phyloP scores from a whole-genome alignment of 2,888 invertebrate genomes.

The Epiblema foenella region DNA sequence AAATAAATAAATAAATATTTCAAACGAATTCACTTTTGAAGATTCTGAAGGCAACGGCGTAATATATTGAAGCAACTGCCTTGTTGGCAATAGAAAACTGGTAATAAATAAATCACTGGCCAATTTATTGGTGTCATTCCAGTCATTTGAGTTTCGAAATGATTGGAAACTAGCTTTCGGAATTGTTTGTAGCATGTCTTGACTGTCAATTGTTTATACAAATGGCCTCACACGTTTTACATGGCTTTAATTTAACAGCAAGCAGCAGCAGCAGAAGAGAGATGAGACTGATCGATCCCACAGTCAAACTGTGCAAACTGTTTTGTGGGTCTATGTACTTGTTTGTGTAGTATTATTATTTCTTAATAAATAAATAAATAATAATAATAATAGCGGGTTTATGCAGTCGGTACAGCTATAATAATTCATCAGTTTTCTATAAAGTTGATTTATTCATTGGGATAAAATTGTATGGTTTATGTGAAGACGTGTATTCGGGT shows the following conservation, averaged over 20 bases:
- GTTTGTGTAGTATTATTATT: no score
- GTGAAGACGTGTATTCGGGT: no score
- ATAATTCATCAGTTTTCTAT: neutral
- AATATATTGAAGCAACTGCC: neutral
- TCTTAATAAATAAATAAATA: no score
- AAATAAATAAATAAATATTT: no score
- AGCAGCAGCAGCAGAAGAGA: no score
- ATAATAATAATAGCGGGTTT: neutral
- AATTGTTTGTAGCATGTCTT: neutral
- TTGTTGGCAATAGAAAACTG: neutral
- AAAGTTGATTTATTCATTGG: neutral
- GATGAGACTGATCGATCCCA: no score
- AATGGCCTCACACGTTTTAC: constrained; percentile 6
- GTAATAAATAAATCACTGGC: constrained; percentile 6
- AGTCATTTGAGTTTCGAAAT: constrained; percentile 7
- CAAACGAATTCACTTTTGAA: neutral
- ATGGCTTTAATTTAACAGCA: neutral
- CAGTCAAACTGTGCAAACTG: no score
- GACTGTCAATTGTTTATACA: constrained; percentile 11
- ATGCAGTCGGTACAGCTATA: neutral
- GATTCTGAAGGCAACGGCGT: neutral
- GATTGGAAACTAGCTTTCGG: neutral
- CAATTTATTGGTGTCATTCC: constrained; percentile 7
- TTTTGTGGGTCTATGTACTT: no score
- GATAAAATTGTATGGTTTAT: neutral